Evolutionary conservation across 2,113 vertebrate genomes (phyloP).

Genomic region (Carlito syrichta): DNA sequence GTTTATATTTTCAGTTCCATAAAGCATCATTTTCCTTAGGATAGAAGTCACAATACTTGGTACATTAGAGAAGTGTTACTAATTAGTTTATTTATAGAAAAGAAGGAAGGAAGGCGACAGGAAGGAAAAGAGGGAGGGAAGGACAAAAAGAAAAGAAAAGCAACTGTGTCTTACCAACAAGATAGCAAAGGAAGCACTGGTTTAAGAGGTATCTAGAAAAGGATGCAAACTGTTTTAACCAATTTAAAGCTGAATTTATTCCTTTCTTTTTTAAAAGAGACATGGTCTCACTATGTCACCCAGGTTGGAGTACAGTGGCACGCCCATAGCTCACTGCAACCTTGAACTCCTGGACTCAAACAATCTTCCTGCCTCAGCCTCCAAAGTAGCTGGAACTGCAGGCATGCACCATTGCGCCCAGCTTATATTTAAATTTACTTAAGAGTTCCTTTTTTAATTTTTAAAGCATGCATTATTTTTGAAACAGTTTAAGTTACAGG

Average conservation of each 20-base stretch:
- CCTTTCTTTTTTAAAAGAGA: background rate
- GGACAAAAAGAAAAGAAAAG: background rate
- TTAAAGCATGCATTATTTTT: background rate
- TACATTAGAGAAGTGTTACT: background rate
- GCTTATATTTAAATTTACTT: background rate
- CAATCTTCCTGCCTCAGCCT: background rate
- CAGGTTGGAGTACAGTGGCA: no score
- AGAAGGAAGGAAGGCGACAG: no score
- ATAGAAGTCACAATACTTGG: background rate
- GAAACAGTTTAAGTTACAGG: background rate
- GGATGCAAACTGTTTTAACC: background rate
- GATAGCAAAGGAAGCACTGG: background rate
- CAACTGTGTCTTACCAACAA: background rate
- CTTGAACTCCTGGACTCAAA: background rate
- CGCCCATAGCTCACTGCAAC: no score
- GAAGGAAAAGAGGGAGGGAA: background rate
- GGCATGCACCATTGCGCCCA: background rate
- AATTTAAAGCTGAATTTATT: background rate
- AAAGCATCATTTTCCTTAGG: background rate
- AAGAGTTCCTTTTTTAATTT: background rate
- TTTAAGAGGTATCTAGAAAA: background rate
- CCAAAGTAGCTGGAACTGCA: background rate
- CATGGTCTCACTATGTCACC: background rate
- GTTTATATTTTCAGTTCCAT: background rate
- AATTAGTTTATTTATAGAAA: background rate